A percentile compares a stretch with the other conserved stretches of the same genome.
Conservation (phyloP, 2,113 vertebrate species). For the Mus musculus region GRCm39 chr5:146391001-146391500, state of each 20-base stretch:
- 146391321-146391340: background rate
- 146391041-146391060: background rate
- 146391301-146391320: background rate
- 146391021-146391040: background rate
- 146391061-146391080: background rate
- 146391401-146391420: slow-evolving; percentile 10
- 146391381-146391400: background rate
- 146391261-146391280: background rate
- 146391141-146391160: background rate
- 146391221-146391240: background rate
- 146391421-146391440: background rate
- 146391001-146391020: background rate
- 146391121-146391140: background rate
- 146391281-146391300: background rate
- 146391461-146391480: background rate
- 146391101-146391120: background rate
- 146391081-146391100: background rate
- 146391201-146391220: background rate
- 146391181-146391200: background rate
- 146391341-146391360: background rate
- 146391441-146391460: background rate
- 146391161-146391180: too few species aligned
- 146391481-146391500: background rate
- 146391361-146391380: background rate
- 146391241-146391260: background rate